These are phyloP conservation scores for Addax nasomaculatus DNA, from an alignment of 2,113 vertebrate genomes.

Conservation along the genomic window DNA sequence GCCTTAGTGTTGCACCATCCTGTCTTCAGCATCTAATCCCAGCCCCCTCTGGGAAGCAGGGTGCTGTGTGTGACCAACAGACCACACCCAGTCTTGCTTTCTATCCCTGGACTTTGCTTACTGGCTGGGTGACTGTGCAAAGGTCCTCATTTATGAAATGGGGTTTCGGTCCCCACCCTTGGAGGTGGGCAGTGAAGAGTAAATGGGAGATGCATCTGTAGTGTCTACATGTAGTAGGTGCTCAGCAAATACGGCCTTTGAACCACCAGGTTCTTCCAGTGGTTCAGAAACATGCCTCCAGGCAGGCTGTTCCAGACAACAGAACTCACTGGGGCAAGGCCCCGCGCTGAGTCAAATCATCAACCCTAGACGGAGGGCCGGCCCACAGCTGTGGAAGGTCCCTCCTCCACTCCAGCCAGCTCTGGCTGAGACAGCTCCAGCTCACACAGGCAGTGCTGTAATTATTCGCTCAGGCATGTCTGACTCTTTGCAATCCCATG, in stretches of 20 bases:
- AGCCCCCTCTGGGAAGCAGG: background rate
- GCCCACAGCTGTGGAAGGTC: background rate
- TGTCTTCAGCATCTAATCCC: background rate
- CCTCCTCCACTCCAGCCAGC: rapidly evolving
- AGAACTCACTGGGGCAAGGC: rapidly evolving
- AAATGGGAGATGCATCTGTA: rapidly evolving
- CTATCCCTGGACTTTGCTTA: background rate
- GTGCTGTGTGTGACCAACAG: background rate
- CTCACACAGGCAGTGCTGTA: background rate
- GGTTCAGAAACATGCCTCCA: background rate
- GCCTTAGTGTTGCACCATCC: background rate
- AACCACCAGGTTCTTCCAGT: rapidly evolving
- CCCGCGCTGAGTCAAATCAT: background rate
- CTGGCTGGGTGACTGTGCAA: background rate
- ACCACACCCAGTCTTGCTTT: background rate
- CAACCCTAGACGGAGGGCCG: background rate
- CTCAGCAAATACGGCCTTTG: background rate
- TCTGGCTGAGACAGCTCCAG: rapidly evolving
- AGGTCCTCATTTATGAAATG: background rate
- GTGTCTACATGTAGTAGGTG: background rate
- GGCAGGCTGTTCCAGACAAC: background rate
- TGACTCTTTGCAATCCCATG: background rate
- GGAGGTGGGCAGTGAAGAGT: background rate
- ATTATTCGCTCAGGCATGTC: background rate
- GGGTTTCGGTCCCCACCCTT: background rate